These are phyloP conservation scores for Eriocheir sinensis DNA, from an alignment of 1,140 invertebrate genomes.

Conservation along the genomic window DNA sequence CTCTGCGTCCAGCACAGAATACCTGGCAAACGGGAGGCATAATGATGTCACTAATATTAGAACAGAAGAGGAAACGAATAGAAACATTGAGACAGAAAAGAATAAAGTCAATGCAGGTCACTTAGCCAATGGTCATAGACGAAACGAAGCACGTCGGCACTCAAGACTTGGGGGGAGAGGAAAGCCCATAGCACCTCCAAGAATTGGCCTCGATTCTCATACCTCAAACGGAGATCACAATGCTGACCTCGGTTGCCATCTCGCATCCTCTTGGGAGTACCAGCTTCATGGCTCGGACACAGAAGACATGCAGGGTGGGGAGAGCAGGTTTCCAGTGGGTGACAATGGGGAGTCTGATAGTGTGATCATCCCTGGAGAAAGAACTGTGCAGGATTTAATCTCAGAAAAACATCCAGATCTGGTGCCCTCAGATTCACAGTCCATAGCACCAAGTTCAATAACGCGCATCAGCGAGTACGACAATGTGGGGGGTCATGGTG, in stretches of 20 bases:
- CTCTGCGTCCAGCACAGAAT: slow-evolving; percentile 74
- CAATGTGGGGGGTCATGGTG: slow-evolving; percentile 85
- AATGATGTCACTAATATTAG: slow-evolving; percentile 28
- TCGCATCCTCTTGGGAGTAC: slow-evolving; percentile 77
- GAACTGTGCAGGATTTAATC: slow-evolving; percentile 81
- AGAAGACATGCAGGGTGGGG: slow-evolving; percentile 53
- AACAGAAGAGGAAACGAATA: slow-evolving; percentile 62
- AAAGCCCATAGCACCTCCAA: slow-evolving; percentile 88
- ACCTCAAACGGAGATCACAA: slow-evolving; percentile 49
- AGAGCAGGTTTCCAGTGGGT: slow-evolving; percentile 76
- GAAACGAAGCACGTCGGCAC: slow-evolving; percentile 68
- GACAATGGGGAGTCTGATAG: slow-evolving; percentile 72
- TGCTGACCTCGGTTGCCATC: slow-evolving; percentile 58
- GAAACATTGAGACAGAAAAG: slow-evolving; percentile 68
- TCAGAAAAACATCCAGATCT: slow-evolving; percentile 82
- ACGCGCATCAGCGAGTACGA: slow-evolving; percentile 89
- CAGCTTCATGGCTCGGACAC: slow-evolving; percentile 71
- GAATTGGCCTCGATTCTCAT: slow-evolving; percentile 81
- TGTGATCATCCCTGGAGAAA: slow-evolving; percentile 77
- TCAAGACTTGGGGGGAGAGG: slow-evolving; percentile 80
- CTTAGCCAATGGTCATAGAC: slow-evolving; percentile 39
- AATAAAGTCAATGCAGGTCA: slow-evolving; percentile 69
- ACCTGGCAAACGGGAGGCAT: slow-evolving; percentile 44
- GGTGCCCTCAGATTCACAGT: slow-evolving; percentile 80
- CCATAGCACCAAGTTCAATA: slow-evolving; percentile 81